phyloP scores from a whole-genome alignment of 2,888 invertebrate species.

The Macropis europaea region DNA sequence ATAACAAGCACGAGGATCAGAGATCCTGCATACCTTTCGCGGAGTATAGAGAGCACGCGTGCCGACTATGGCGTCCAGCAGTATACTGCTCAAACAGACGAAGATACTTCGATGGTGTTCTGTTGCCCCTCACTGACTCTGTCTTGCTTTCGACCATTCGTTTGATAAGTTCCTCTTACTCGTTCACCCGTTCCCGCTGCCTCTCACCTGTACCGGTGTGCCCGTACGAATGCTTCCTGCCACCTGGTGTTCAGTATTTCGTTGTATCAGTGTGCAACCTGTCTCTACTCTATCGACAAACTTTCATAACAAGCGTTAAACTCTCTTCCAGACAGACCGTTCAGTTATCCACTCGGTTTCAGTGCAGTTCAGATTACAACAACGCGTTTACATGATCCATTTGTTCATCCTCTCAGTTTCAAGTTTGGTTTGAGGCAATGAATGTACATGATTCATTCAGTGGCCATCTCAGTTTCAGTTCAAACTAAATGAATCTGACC shows the following conservation, averaged over 20 bases:
- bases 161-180: conserved; percentile 60
- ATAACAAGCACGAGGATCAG: conserved; percentile 17
- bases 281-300: conserved; percentile 31
- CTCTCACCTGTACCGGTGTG: conserved; percentile 51
- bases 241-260: conserved; percentile 40
- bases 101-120: conserved; percentile 42
- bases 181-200: conserved; percentile 46
- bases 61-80: conserved; percentile 60
- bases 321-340: neutral
- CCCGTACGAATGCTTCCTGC: conserved; percentile 30
- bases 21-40: conserved; percentile 9
- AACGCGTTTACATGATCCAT: too few relatives aligned
- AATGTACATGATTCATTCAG: too few relatives aligned
- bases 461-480: too few relatives aligned
- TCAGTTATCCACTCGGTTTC: too few relatives aligned
- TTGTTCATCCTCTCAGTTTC: too few relatives aligned
- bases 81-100: conserved; percentile 51
- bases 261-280: neutral
- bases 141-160: conserved; percentile 31
- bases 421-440: too few relatives aligned
- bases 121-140: conserved; percentile 33
- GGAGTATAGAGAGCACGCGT: conserved; percentile 10
- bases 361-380: too few relatives aligned
- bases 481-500: too few relatives aligned
- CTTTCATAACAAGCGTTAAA: neutral